A percentile compares a stretch with the other conserved stretches of the same genome.
Conservation (phyloP, 2,888 invertebrate genomes). For the Ennomos fuscantarius region DNA sequence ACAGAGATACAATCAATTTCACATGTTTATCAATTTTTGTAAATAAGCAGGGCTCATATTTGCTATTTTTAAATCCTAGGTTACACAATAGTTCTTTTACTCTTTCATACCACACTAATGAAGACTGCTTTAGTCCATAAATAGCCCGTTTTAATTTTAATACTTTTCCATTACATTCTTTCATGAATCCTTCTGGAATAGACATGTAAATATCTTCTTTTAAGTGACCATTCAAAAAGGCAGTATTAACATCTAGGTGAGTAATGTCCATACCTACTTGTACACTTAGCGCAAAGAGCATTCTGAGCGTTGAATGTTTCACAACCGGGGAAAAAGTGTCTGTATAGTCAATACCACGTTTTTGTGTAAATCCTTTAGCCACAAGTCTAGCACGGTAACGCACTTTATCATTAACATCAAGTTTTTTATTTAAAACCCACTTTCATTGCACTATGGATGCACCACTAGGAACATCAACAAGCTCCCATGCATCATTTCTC, state of each 20-base stretch:
- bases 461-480: conserved; percentile 22
- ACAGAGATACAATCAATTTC: conserved; percentile 35
- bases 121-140: conserved; percentile 4
- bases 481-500: conserved; percentile 38
- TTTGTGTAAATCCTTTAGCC: conserved; percentile 27
- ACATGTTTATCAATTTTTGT: conserved; percentile 24
- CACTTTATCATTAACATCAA: conserved; percentile 12
- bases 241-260: conserved; percentile 15
- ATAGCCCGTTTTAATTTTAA: conserved; percentile 6
- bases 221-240: conserved; percentile 16
- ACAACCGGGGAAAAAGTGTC: not conserved
- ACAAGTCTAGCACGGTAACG: conserved; percentile 24
- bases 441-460: conserved; percentile 9
- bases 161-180: not conserved
- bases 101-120: conserved; percentile 30
- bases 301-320: not conserved
- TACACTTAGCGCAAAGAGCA: not conserved
- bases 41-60: conserved; percentile 43
- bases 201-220: conserved; percentile 12
- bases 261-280: conserved; percentile 3
- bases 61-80: too few relatives aligned
- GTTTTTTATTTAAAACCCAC: conserved; percentile 20
- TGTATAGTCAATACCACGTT: conserved; percentile 1
- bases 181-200: not conserved
- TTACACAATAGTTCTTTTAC: conserved; percentile 15